Evolutionary conservation across 2,888 invertebrate species (phyloP).

Genomic region (Eulithis prunata): DNA sequence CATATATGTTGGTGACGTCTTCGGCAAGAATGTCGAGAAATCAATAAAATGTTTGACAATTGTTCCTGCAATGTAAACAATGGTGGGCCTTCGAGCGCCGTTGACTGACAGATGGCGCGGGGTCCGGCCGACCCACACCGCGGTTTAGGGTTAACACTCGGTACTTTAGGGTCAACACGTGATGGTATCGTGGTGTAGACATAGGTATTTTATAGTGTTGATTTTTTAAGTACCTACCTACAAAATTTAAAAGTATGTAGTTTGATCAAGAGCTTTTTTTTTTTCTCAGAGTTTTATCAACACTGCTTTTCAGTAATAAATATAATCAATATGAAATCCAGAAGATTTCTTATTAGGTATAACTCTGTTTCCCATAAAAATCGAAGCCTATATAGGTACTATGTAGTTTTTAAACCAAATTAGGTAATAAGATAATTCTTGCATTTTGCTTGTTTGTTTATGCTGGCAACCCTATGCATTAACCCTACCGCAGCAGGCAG

Average conservation of each 20-base stretch:
- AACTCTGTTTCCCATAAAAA: too few species aligned
- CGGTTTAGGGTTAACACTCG: constrained; percentile 52
- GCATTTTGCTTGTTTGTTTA: not conserved
- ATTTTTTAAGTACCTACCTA: too few species aligned
- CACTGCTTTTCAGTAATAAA: too few species aligned
- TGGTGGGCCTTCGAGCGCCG: constrained; percentile 45
- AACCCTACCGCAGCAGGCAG: constrained; percentile 52
- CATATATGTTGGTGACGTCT: not conserved
- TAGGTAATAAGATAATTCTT: not conserved
- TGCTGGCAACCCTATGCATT: constrained; percentile 52
- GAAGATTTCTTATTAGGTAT: too few species aligned
- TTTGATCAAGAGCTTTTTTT: too few species aligned
- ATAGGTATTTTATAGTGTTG: too few species aligned
- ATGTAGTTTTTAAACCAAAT: too few species aligned
- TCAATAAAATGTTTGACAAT: constrained; percentile 34
- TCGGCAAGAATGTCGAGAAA: constrained; percentile 8
- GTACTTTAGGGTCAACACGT: not conserved
- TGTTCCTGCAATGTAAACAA: constrained; percentile 39
- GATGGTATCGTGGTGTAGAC: not conserved
- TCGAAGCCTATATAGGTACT: too few species aligned
- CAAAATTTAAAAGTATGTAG: too few species aligned
- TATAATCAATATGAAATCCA: too few species aligned
- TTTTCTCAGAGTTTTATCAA: too few species aligned
- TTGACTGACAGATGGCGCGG: constrained; percentile 63
- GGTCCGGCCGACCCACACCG: constrained; percentile 31